Conservation (phyloP, 2,888 invertebrate genomes). For the Phytoseiulus persimilis region DNA sequence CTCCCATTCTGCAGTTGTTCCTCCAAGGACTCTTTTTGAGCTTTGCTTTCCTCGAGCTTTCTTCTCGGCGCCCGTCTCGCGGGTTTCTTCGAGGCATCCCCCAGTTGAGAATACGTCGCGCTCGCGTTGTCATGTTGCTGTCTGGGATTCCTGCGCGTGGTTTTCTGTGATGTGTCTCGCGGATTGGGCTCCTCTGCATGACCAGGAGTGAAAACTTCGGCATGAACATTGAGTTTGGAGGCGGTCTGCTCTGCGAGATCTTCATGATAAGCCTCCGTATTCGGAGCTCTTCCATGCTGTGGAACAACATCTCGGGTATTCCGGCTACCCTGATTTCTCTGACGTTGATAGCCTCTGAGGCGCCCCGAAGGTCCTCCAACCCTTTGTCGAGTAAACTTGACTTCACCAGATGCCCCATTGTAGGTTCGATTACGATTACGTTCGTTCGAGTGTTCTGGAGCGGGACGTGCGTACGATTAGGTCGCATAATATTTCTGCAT, state of each 20-base stretch:
- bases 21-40: constrained; percentile 70
- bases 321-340: background rate
- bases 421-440: background rate
- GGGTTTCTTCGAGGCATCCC: background rate
- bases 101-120: background rate
- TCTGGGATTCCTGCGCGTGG: background rate
- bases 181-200: background rate
- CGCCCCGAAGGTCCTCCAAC: background rate
- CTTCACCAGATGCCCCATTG: background rate
- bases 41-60: constrained; percentile 7
- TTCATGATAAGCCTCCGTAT: background rate
- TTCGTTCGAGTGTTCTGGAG: background rate
- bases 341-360: background rate
- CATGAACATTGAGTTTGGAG: constrained; percentile 23
- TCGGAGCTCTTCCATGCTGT: background rate
- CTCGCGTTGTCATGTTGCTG: background rate
- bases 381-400: background rate
- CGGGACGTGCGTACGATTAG: too few relatives aligned
- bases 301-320: background rate
- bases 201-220: background rate
- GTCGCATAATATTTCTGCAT: too few relatives aligned
- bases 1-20: constrained; percentile 71
- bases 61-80: background rate
- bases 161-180: background rate
- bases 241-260: background rate